Conservation (phyloP, 2,888 invertebrate species). For the Mesochorus sp. region DNA sequence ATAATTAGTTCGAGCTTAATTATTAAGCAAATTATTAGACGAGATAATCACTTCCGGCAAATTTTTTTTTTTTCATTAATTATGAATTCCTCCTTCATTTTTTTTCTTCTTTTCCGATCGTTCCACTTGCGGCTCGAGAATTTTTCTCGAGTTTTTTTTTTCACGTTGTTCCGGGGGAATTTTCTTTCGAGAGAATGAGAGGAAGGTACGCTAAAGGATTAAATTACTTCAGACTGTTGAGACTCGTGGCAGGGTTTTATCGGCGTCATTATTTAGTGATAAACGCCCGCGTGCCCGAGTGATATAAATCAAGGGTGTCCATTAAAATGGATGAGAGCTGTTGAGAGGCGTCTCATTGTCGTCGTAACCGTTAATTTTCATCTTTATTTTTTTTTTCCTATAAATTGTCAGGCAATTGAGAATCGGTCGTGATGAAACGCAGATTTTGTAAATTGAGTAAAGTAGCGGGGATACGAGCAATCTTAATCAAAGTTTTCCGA, state of each 20-base stretch:
- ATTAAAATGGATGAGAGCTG: slow-evolving; percentile 1
- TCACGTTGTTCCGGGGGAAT: slow-evolving; percentile 1
- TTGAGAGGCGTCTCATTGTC: not conserved
- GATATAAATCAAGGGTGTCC: slow-evolving; percentile 31
- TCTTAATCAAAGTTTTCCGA: too few relatives aligned
- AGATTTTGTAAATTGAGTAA: too few relatives aligned
- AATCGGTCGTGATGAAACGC: too few relatives aligned
- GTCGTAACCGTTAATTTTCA: too few relatives aligned
- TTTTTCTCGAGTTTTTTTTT: slow-evolving; percentile 1
- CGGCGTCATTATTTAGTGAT: slow-evolving; percentile 28
- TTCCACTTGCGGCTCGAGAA: not conserved
- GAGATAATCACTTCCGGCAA: not conserved
- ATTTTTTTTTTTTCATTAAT: not conserved
- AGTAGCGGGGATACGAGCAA: too few relatives aligned
- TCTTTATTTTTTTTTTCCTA: slow-evolving; percentile 10
- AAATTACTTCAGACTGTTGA: not conserved
- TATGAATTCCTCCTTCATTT: not conserved
- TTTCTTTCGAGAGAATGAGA: not conserved
- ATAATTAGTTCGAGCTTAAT: slow-evolving; percentile 19
- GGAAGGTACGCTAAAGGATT: not conserved
- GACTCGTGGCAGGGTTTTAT: slow-evolving; percentile 12
- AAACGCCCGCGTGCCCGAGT: slow-evolving; percentile 14
- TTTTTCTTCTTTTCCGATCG: not conserved
- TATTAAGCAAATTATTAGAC: slow-evolving; percentile 2
- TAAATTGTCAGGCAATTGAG: not conserved